Percentiles rank a stretch among this genome's conserved stretches.
These are phyloP conservation scores for Borostomias antarcticus DNA, from an alignment of 2,797 vertebrate genomes.

Conservation along the genomic window DNA sequence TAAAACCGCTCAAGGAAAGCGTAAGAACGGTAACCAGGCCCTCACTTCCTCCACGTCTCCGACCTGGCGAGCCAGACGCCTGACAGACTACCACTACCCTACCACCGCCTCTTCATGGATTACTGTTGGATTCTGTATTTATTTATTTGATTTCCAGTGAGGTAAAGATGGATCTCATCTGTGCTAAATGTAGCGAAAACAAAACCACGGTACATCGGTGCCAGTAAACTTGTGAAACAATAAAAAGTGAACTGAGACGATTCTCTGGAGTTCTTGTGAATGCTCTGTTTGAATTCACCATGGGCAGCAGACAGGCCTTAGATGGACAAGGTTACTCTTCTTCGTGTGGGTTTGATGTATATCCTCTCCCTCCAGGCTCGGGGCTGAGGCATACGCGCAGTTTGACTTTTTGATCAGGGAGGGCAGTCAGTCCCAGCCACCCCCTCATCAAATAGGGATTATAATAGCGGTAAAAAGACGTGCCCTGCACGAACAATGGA, in stretches of 20 bases:
- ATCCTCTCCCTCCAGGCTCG: too few species aligned
- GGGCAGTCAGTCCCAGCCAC: too few species aligned
- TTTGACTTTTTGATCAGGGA: too few species aligned
- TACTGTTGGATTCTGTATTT: constrained; percentile 70
- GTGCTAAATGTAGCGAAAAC: constrained; percentile 79
- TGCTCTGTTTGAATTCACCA: constrained; percentile 7
- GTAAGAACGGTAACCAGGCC: constrained; percentile 38
- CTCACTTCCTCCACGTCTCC: constrained; percentile 5
- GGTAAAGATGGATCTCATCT: constrained; percentile 71
- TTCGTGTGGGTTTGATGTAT: too few species aligned
- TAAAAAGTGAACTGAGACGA: constrained; percentile 66
- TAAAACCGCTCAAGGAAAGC: constrained; percentile 30
- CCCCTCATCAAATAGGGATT: too few species aligned
- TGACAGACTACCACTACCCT: constrained; percentile 34
- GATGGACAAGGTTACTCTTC: neutral
- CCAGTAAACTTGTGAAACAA: constrained; percentile 78
- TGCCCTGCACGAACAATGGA: too few species aligned
- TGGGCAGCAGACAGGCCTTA: neutral
- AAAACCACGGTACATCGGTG: constrained; percentile 69
- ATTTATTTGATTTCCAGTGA: constrained; percentile 75
- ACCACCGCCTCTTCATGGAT: constrained; percentile 53
- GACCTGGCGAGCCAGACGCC: neutral
- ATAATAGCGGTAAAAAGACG: too few species aligned
- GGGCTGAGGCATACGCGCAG: too few species aligned
- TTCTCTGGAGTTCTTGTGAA: neutral